Evolutionary conservation across 2,888 invertebrate species (phyloP), one percentile per base, ranked within the genome.

Genomic region (Matsumyia berberina): DNA sequence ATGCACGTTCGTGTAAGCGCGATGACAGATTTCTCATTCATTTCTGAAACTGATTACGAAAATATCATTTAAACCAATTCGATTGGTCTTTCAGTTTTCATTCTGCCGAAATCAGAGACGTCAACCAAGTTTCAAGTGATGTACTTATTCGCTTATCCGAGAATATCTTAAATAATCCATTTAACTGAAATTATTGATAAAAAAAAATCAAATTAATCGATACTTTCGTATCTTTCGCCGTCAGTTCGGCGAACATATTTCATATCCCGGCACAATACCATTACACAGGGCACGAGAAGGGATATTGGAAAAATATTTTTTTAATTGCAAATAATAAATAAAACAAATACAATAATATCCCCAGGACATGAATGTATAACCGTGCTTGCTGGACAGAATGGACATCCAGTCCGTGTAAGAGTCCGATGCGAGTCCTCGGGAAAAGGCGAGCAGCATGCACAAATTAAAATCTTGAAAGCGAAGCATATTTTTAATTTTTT

Each of bases 391-490:
- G 24, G 9, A 11, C 15, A 46, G 29, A 15, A 12, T 5, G 5
- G 4, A 24, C 4, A 4, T 24, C 37, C 31, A 33, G 12, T 29
- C 39, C n/a, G 33, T 29, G 39, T n/a, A 31, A n/a, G 7, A 33
- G 17, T 33, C 64, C 42, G 6, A 24, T 24, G 24, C 24, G 24
- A 24, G 24, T 24, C 24, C 24, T 24, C 24, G 24, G 9, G n/a
- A n/a, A n/a, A n/a, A 51, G 55, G 44, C 64, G 37, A 55, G 55
- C 55, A 62, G 72, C 17, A 64, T 46, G 44, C 37, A 46, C 37
- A 74, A 74, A 74, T 74, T 74, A 74, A 46, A 57, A 55, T 64
- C 55, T 55, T 74, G 35, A 55, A 64, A 74, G 55, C 53, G 35
- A 24, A 35, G 64, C 55, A 64, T 64, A 5, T 35, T 35, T 42